Percentiles rank a stretch among this genome's conserved stretches.
Conservation (phyloP, 2,888 invertebrate species). For the Magallana nippona region DNA sequence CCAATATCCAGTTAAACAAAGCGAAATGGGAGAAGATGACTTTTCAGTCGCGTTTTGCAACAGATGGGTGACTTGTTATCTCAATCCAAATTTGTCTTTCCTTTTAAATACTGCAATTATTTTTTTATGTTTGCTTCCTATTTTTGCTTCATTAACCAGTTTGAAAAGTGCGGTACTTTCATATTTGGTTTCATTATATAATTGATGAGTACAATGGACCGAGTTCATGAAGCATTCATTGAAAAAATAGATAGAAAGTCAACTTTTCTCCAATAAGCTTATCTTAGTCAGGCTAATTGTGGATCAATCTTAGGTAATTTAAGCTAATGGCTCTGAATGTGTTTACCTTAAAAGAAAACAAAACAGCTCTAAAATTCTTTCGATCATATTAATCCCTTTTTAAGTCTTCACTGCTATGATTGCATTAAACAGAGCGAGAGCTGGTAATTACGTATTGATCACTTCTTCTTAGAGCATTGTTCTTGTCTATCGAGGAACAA, state of each 20-base stretch:
- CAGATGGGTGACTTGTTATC: too few species aligned
- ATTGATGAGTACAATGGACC: too few species aligned
- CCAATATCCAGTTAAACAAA: too few species aligned
- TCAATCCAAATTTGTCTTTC: too few species aligned
- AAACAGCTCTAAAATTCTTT: background rate
- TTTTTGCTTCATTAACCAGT: too few species aligned
- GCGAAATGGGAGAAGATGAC: too few species aligned
- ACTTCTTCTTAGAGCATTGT: background rate
- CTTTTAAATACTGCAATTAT: too few species aligned
- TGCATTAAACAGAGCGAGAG: slow-evolving; percentile 1
- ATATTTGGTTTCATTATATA: too few species aligned
- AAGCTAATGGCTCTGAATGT: background rate
- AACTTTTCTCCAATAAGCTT: background rate
- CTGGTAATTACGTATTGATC: slow-evolving; percentile 10
- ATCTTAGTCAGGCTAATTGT: background rate
- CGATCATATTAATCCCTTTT: slow-evolving; percentile 7
- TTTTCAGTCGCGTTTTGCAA: too few species aligned
- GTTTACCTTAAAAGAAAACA: background rate
- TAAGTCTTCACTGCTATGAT: background rate
- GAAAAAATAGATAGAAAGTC: background rate
- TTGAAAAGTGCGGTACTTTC: too few species aligned
- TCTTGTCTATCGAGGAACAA: background rate
- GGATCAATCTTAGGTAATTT: background rate
- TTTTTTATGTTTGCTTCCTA: too few species aligned
- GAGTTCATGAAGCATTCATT: too few species aligned